Evolutionary conservation across 2,113 vertebrate genomes (phyloP), one percentile per base, ranked within the genome.

Genomic region (Nansenia antarctica): DNA sequence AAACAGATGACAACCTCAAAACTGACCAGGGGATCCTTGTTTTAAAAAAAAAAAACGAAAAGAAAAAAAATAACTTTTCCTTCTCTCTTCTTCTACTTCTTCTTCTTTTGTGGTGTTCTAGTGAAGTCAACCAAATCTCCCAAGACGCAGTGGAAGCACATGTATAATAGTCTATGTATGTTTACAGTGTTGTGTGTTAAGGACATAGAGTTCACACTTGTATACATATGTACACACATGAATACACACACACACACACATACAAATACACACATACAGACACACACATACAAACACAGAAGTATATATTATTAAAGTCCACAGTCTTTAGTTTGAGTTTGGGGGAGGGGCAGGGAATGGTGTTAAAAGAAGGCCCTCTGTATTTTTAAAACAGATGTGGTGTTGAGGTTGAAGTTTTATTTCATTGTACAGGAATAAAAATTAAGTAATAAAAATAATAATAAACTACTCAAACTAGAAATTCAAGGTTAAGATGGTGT

Each of bases 181-280:
- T 98, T 99, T 98, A 98, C 96, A 97, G 94, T 96, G 95, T 98
- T 96, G 94, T 95, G 94, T 98, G 96, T 98, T 96, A 98, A 97
- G 94, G 95, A 94, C 94, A 95, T 95, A 93, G 92, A 93, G 89
- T 90, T 89, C 90, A 79, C 69, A 76, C 86, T 89, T 86, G 62
- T 34, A 67, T 42, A 60, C 54, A 66, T 22, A 65, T n/a, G 54
- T 29, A 26, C 26, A 86, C 81, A 64, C 59, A 58, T 67, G 26
- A 22, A 47, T 5, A 58, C 31, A 59, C 30, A 76, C 69, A 80
- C 52, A 65, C 65, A 68, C 68, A 70, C 62, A 74, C 65, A 47
- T 67, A 68, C 55, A 71, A 64, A 69, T 71, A 53, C n/a, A 72
- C 62, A 69, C 47, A 69, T 35, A 11, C 15, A 49, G 9, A 26